Evolutionary conservation across 2,113 vertebrate genomes (phyloP).

Genomic region (Apodemus sylvaticus): DNA sequence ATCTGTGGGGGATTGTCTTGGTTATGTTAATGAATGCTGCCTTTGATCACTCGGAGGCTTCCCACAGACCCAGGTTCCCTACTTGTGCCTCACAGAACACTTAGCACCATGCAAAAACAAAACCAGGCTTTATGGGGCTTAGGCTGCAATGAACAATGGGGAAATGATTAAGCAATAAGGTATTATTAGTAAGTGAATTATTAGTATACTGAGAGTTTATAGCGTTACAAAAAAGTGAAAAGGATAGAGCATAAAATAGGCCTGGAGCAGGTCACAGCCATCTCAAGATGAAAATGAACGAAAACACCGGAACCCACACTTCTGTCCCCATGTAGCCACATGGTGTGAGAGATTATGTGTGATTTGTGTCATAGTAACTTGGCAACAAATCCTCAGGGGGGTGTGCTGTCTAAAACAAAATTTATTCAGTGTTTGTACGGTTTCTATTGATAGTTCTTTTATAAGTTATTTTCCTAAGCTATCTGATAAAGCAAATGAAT

Average conservation of each 20-base stretch:
- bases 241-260: neutral
- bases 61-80: neutral
- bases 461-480: neutral
- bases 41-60: neutral
- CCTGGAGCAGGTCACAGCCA: neutral
- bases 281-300: neutral
- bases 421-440: neutral
- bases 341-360: neutral
- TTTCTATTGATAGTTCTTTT: neutral
- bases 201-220: neutral
- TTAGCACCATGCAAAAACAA: neutral
- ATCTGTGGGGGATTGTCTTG: neutral
- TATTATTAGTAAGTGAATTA: conserved; percentile 7
- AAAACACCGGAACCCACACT: too few species aligned
- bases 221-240: neutral
- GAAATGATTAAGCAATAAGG: neutral
- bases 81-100: neutral
- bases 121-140: neutral
- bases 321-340: neutral
- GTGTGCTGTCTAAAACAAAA: neutral
- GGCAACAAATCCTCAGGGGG: neutral
- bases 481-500: neutral
- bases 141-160: neutral
- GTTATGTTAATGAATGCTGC: neutral
- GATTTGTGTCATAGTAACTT: neutral